Conservation (phyloP, 2,113 vertebrate species). For the Nematolebias whitei region DNA sequence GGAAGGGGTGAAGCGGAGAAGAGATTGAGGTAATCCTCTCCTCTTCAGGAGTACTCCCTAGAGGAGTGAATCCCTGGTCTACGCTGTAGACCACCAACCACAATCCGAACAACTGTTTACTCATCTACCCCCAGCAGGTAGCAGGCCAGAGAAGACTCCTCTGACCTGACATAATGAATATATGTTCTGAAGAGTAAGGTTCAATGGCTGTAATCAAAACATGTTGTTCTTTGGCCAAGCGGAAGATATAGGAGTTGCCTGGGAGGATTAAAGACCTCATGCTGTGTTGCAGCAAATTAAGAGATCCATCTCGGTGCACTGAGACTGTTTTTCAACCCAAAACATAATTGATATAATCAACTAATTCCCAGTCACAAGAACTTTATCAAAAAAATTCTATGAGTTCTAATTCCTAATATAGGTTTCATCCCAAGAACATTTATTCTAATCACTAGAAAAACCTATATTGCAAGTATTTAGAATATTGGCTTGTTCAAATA, state of each 20-base stretch:
- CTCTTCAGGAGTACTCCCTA: constrained; percentile 62
- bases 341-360: constrained; percentile 29
- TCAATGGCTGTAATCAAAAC: constrained; percentile 53
- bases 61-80: constrained; percentile 50
- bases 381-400: background rate
- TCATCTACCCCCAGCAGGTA: constrained; percentile 59
- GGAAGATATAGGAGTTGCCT: constrained; percentile 37
- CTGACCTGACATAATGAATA: constrained; percentile 11
- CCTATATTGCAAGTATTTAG: too few species aligned
- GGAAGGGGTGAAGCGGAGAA: constrained; percentile 67
- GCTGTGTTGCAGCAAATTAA: constrained; percentile 33
- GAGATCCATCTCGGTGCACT: constrained; percentile 17
- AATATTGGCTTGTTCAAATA: background rate
- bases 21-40: constrained; percentile 79
- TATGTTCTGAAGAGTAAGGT: constrained; percentile 24
- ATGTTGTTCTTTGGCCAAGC: constrained; percentile 30
- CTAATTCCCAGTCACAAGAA: constrained; percentile 14
- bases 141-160: constrained; percentile 18
- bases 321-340: constrained; percentile 11
- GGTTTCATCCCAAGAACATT: too few species aligned
- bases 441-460: too few species aligned
- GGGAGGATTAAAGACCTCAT: constrained; percentile 51
- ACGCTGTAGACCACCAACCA: constrained; percentile 61
- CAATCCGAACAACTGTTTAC: constrained; percentile 49
- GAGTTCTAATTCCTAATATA: too few species aligned